These are phyloP conservation scores for Andrena fulva DNA, from an alignment of 2,888 invertebrate genomes.

Conservation along the genomic window DNA sequence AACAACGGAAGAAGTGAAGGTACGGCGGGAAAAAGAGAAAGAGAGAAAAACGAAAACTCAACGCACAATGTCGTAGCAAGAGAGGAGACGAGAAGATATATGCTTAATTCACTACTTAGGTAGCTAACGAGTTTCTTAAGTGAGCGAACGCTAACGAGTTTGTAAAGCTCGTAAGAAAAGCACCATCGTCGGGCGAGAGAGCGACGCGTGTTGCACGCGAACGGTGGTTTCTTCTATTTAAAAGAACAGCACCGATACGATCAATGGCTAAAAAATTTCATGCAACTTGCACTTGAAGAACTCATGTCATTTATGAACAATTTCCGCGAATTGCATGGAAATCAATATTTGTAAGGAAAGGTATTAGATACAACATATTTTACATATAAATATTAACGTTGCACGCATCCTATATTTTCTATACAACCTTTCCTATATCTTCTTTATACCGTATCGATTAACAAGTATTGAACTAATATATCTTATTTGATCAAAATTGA, in stretches of 20 bases:
- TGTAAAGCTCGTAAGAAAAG: slow-evolving; percentile 69
- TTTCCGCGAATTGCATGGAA: background rate
- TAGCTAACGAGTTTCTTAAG: slow-evolving; percentile 71
- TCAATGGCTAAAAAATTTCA: slow-evolving; percentile 3
- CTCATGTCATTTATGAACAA: background rate
- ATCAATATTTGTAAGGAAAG: background rate
- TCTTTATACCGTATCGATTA: too few relatives aligned
- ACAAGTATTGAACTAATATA: too few relatives aligned
- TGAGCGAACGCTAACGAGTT: slow-evolving; percentile 72
- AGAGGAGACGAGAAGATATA: slow-evolving; percentile 67
- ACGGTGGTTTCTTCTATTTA: slow-evolving; percentile 53
- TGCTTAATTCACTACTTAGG: slow-evolving; percentile 70
- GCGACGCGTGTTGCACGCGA: slow-evolving; percentile 31
- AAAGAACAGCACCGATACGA: slow-evolving; percentile 1
- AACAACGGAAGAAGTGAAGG: slow-evolving; percentile 5
- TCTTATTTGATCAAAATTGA: background rate
- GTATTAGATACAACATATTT: background rate
- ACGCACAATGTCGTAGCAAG: slow-evolving; percentile 44
- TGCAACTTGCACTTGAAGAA: background rate
- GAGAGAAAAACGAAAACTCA: slow-evolving; percentile 57
- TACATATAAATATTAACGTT: background rate
- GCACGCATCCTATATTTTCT: background rate
- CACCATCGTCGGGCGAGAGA: slow-evolving; percentile 46
- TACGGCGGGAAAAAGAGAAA: background rate
- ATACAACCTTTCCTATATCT: background rate